phyloP scores from a whole-genome alignment of 2,888 invertebrate species.

The Epirrita christyi region DNA sequence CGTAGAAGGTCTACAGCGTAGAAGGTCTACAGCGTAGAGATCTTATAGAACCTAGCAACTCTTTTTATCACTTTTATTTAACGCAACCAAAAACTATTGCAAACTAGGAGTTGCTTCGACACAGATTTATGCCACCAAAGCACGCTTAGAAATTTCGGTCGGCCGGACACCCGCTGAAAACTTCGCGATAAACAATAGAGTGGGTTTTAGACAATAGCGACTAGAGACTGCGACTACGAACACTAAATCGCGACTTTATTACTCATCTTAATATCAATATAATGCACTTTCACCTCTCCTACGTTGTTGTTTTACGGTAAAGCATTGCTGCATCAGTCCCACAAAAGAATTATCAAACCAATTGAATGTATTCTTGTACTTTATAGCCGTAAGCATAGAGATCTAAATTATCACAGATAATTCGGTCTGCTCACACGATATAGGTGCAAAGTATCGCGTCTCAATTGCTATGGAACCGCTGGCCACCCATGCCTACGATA shows the following conservation, averaged over 20 bases:
- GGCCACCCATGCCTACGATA: slow-evolving; percentile 27
- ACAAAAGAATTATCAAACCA: too few relatives aligned
- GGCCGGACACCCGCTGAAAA: slow-evolving; percentile 51
- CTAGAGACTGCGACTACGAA: not conserved
- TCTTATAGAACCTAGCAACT: not conserved
- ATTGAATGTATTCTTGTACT: not conserved
- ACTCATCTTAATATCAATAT: too few relatives aligned
- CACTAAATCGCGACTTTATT: too few relatives aligned
- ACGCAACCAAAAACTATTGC: too few relatives aligned
- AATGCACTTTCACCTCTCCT: too few relatives aligned
- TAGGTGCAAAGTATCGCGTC: slow-evolving; percentile 1
- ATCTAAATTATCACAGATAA: not conserved
- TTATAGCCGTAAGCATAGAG: not conserved
- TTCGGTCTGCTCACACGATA: not conserved
- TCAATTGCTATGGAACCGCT: slow-evolving; percentile 9
- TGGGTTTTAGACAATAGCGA: slow-evolving; percentile 14
- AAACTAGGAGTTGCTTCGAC: slow-evolving; percentile 27
- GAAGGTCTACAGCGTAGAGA: not conserved
- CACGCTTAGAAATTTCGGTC: slow-evolving; percentile 52
- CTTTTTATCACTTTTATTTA: too few relatives aligned
- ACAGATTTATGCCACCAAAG: slow-evolving; percentile 52
- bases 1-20: too few relatives aligned
- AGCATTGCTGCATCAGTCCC: too few relatives aligned
- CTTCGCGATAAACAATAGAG: slow-evolving; percentile 35
- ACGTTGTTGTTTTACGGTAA: too few relatives aligned